Percentiles rank a stretch among this genome's conserved stretches.
phyloP scores from a whole-genome alignment of 2,113 vertebrate genomes.

The Puma concolor region DNA sequence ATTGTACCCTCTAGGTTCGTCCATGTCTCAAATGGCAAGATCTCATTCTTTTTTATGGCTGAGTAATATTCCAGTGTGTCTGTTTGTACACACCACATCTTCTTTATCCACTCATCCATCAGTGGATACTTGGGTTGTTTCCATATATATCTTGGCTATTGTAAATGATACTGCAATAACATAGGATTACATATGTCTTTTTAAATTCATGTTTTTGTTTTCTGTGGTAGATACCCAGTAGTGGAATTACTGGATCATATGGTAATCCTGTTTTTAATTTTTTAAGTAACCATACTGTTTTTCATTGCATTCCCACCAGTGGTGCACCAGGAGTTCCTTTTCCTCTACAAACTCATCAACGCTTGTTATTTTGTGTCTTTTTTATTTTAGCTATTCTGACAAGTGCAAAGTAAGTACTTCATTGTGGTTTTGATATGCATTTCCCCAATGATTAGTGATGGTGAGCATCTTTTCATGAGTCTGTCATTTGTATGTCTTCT shows the following conservation, averaged over 20 bases:
- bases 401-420: neutral
- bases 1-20: neutral
- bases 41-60: neutral
- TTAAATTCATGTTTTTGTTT: neutral
- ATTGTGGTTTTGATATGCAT: neutral
- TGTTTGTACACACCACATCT: neutral
- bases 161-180: neutral
- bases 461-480: neutral
- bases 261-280: neutral
- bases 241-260: neutral
- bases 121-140: neutral
- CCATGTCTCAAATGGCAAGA: neutral
- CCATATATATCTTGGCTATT: neutral
- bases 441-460: neutral
- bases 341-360: neutral
- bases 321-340: neutral
- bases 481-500: neutral
- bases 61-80: neutral
- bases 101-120: neutral
- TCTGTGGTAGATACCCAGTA: neutral
- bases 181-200: neutral
- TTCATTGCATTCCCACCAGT: neutral
- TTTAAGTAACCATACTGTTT: neutral
- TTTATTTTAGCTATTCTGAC: neutral
- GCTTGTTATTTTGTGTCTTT: neutral